phyloP scores from a whole-genome alignment of 1,140 invertebrate genomes.

The Nasonia longicornis region DNA sequence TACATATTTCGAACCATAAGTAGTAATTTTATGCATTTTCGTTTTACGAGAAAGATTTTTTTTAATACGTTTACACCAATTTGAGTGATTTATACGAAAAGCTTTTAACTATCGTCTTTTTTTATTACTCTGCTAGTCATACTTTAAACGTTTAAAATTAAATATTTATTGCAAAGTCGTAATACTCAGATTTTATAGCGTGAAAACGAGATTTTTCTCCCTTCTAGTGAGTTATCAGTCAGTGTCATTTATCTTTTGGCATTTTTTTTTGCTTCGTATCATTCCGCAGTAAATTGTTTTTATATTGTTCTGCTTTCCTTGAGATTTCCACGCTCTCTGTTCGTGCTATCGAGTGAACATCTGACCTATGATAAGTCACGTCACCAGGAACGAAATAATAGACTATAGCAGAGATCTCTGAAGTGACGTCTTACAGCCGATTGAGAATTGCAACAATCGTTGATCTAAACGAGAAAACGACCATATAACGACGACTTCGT shows the following conservation, averaged over 20 bases:
- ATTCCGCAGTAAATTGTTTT: not conserved
- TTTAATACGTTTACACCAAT: too few species aligned
- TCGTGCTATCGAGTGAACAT: not conserved
- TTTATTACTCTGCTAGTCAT: not conserved
- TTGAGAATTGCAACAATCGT: not conserved
- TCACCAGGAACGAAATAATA: not conserved
- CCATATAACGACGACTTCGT: not conserved
- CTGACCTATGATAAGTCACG: not conserved
- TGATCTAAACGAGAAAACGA: too few species aligned
- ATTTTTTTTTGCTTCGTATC: conserved; percentile 19
- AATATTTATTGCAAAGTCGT: not conserved
- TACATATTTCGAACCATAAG: not conserved
- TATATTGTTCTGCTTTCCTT: conserved; percentile 15
- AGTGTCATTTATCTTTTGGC: conserved; percentile 4
- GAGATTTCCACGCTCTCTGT: not conserved
- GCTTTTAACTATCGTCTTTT: not conserved
- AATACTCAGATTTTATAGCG: not conserved
- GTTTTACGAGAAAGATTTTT: too few species aligned
- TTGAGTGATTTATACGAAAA: not conserved
- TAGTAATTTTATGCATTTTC: conserved; percentile 10
- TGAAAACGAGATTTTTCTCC: not conserved
- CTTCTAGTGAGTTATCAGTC: not conserved
- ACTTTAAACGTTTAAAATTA: not conserved
- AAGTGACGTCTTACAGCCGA: not conserved
- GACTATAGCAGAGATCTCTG: not conserved